Percentiles rank a stretch among this genome's conserved stretches.
phyloP scores from a whole-genome alignment of 2,797 vertebrate genomes.

The Lagorchestes hirsutus region DNA sequence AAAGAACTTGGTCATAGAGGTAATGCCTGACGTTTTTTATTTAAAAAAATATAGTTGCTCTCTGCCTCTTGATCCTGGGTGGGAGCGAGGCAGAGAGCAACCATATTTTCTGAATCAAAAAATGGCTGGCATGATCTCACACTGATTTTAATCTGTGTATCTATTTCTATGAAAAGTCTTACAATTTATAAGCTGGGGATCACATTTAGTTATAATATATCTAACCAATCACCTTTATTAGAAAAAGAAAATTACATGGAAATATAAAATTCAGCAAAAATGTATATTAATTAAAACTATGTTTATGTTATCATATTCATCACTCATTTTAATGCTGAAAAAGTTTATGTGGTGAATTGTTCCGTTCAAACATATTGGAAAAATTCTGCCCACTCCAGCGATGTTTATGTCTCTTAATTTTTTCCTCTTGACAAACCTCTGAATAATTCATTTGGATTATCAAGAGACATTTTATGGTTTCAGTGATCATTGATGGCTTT shows the following conservation, averaged over 20 bases:
- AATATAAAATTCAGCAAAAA: not conserved
- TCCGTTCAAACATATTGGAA: not conserved
- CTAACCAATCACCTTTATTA: not conserved
- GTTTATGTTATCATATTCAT: not conserved
- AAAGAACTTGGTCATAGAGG: slow-evolving; percentile 44
- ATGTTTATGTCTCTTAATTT: not conserved
- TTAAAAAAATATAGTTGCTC: not conserved
- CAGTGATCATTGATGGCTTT: not conserved
- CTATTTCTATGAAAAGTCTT: not conserved
- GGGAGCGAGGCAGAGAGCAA: not conserved
- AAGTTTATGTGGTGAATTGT: not conserved
- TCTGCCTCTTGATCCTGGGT: not conserved
- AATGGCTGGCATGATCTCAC: not conserved
- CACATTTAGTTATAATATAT: not conserved
- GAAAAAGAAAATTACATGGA: not conserved
- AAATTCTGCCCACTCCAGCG: not conserved
- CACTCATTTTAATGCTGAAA: not conserved
- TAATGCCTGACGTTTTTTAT: not conserved
- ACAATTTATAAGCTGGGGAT: not conserved
- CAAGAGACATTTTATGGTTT: not conserved
- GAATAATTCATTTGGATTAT: not conserved
- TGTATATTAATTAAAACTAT: not conserved
- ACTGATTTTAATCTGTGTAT: not conserved
- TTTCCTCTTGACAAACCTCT: not conserved
- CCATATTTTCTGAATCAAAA: not conserved